A percentile compares a stretch with the other conserved stretches of the same genome.
These are phyloP conservation scores for Naja naja DNA, from an alignment of 2,113 vertebrate genomes.

Conservation along the genomic window DNA sequence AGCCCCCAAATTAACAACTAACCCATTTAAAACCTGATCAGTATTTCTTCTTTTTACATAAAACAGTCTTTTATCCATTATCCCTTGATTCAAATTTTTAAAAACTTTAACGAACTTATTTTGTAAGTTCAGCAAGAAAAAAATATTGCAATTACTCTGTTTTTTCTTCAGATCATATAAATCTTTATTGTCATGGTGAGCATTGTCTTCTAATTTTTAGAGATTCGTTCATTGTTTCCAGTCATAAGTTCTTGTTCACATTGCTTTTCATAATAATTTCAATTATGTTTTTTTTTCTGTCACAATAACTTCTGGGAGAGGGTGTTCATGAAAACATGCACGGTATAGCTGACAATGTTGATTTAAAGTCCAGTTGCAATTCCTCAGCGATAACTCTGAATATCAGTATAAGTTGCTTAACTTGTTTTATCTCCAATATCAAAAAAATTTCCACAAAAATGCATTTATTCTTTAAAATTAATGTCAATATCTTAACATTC, in stretches of 20 bases:
- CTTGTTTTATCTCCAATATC: not conserved
- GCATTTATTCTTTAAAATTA: not conserved
- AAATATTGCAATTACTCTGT: not conserved
- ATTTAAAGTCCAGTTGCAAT: not conserved
- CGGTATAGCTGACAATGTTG: not conserved
- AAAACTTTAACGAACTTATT: not conserved
- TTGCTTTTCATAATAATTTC: not conserved
- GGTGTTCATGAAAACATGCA: not conserved
- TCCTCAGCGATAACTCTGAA: not conserved
- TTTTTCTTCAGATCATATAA: not conserved
- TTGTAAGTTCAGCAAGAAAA: not conserved
- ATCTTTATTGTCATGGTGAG: not conserved
- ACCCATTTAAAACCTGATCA: not conserved
- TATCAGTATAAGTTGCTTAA: not conserved
- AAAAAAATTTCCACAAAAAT: not conserved
- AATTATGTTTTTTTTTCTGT: no score
- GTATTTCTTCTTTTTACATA: not conserved
- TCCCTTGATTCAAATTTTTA: not conserved
- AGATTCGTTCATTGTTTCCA: not conserved
- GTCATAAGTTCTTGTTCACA: not conserved
- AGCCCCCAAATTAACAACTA: not conserved
- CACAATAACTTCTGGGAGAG: not conserved
- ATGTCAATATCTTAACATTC: not conserved
- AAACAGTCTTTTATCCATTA: not conserved
- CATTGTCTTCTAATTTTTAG: not conserved